Base-by-base conservation (phyloP, 2,113 vertebrate genomes). In the Festucalex cinctus region DNA sequence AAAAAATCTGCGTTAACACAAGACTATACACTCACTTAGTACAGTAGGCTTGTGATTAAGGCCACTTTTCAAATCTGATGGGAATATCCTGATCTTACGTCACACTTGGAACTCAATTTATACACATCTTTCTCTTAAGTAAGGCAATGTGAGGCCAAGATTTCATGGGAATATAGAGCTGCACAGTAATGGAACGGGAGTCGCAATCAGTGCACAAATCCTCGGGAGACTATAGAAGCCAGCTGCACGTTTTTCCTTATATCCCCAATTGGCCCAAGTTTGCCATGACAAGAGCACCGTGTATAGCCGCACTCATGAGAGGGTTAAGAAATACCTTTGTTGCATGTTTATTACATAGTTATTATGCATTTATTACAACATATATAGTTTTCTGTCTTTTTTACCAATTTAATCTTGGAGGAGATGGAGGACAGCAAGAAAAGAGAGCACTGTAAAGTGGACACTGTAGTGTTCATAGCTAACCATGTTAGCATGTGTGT, bases 141-240 rank as follows among this genome's bases (percentile, higher is more conserved):
- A 53, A 48, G 68, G 69, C 65, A 35, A 36, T 26, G 66, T 63
- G 20, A 67, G 71, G 84, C 88, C 87, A 88, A 85, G 73, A 78
- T 85, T 89, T 87, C 87, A 83, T 83, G 82, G 86, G 85, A 91
- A 90, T 69, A 80, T 63, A 85, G 73, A 71, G 75, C 36, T 1
- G 26, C 49, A 22, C 61, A 56, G 76, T 67, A 63, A 75, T 39
- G 58, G 73, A 81, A 82, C 67, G 59, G 65, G 75, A 90, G 73
- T 76, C 83, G 84, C 75, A 91, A 90, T 91, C 88, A 88, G 81
- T 48, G 66, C 63, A 73, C 76, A 83, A 88, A 90, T 87, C 90
- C 90, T 82, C 71, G 13, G 51, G 84, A 82, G 87, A 90, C 81
- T 73, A 77, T 77, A n/a, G 69, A 83, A 83, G 83, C 79, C 87